Conservation (phyloP, 2,797 vertebrate genomes). For the Microhierax caerulescens region DNA sequence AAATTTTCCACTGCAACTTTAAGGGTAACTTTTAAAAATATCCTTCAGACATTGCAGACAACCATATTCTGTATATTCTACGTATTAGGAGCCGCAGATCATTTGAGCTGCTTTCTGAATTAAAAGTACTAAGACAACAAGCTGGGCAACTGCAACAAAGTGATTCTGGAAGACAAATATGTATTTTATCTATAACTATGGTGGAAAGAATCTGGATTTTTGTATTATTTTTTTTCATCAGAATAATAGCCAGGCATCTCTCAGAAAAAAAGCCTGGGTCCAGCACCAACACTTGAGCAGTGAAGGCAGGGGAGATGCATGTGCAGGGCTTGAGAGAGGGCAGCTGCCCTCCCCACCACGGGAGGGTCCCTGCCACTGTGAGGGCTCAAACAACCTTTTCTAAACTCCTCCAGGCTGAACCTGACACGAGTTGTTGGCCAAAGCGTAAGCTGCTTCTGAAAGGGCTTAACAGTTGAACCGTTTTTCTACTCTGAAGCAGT, state of each 20-base stretch:
- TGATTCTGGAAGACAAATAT: background rate
- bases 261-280: background rate
- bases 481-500: background rate
- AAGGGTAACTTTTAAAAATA: background rate
- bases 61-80: background rate
- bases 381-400: background rate
- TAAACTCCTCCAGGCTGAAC: background rate
- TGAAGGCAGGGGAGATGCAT: fast-evolving
- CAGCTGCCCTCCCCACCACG: fast-evolving
- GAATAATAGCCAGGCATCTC: background rate
- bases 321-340: background rate
- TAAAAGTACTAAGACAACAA: background rate
- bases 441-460: background rate
- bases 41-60: background rate
- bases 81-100: fast-evolving
- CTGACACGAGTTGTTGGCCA: background rate
- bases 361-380: background rate
- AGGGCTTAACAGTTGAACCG: background rate
- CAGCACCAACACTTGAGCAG: no score
- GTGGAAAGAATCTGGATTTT: background rate
- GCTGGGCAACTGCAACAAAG: background rate
- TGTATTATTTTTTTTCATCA: background rate
- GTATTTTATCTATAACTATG: background rate
- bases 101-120: background rate
- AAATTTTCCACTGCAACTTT: background rate